Base-by-base conservation (phyloP, 2,797 vertebrate genomes). In the Microctenopoma lineatum region DNA sequence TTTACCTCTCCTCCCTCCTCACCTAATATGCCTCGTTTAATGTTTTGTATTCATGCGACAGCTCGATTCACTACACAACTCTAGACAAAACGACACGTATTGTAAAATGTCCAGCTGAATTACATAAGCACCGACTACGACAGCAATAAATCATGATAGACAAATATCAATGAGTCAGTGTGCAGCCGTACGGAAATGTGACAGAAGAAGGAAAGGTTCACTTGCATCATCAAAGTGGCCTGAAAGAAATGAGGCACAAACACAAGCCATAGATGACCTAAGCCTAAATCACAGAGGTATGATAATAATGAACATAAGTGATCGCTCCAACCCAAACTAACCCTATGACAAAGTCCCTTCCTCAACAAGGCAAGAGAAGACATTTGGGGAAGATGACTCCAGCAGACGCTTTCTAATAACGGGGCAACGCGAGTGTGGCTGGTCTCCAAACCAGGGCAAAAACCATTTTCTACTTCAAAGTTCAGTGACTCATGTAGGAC, bases 381-480 rank as follows among this genome's bases (percentile, higher is more conserved):
- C 82, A 81, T 84, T 61, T 45, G 71, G 26, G 47, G 36, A 59
- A 46, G 53, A 72, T 52, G 41, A 54, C 63, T 61, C 57, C 46
- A 65, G 48, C 59, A 45, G 36, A 25, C 64, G 73, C 56, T 70
- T 76, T 80, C 77, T 87, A 72, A 70, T 70, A 76, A 77, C 1
- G 1, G 42, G 64, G 83, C 75, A 81, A 88, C 84, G 79, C 42
- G 38, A 77, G 15, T 0, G 7, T 78, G 78, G 80, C 84, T 84
- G 77, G 45, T 83, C 60, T 84, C 80, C 79, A 84, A 75, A 70
- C 51, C 38, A n/a, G 59, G 58, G 39, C 36, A 81, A 89, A 88
- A 87, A 78, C 2, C 32, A 79, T 83, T 81, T 82, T 80, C 73
- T 58, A 80, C 79, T 71, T 87, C 76, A 84, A 89, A 89, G 83